phyloP scores from a whole-genome alignment of 2,113 vertebrate species.

The Indicator indicator region DNA sequence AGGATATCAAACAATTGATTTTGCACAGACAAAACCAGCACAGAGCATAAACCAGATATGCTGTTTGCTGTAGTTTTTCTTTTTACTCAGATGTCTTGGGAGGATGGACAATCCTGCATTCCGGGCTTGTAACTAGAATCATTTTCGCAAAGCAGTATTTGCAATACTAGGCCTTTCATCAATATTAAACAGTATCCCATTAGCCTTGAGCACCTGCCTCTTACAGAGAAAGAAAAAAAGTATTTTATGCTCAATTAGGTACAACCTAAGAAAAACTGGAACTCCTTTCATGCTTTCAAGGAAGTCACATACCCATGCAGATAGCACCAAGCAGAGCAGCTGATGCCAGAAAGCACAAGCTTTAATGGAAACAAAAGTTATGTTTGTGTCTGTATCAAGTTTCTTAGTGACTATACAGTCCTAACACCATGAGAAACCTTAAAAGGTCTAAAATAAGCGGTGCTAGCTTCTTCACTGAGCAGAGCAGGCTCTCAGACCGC shows the following conservation, averaged over 20 bases:
- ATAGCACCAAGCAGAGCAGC: neutral
- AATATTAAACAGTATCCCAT: neutral
- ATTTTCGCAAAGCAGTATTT: neutral
- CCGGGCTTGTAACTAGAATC: neutral
- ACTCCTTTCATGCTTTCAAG: neutral
- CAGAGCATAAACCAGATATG: neutral
- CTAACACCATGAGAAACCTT: neutral
- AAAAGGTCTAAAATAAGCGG: accelerated
- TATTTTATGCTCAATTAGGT: neutral
- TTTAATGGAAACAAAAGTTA: neutral
- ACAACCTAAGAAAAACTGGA: neutral
- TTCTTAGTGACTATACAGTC: neutral
- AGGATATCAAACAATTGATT: neutral
- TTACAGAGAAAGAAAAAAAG: neutral
- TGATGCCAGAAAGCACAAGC: neutral
- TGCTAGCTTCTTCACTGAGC: accelerated
- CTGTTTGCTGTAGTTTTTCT: neutral
- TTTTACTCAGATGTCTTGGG: neutral
- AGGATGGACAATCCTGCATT: neutral
- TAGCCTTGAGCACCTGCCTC: slow-evolving; percentile 21
- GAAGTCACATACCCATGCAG: neutral
- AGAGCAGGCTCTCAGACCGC: neutral
- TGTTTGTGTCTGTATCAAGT: neutral
- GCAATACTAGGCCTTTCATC: neutral
- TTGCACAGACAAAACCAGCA: neutral